phyloP scores from a whole-genome alignment of 2,888 invertebrate genomes.

The Drosophila sordidula region DNA sequence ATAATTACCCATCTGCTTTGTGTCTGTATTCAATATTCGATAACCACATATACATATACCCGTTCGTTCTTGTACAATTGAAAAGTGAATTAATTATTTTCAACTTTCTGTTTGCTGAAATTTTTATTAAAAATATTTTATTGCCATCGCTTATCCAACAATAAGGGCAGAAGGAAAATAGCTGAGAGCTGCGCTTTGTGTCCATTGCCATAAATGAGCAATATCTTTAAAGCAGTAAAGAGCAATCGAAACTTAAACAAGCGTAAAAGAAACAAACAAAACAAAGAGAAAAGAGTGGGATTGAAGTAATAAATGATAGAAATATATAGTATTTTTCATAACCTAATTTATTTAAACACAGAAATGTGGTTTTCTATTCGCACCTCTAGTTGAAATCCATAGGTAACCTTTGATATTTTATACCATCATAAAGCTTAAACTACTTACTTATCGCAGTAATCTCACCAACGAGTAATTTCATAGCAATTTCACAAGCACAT shows the following conservation, averaged over 20 bases:
- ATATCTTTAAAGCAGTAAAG: conserved; percentile 22
- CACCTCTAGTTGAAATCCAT: neutral
- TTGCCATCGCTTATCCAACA: conserved; percentile 20
- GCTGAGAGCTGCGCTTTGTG: conserved; percentile 16
- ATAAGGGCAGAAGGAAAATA: conserved; percentile 20
- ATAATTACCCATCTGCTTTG: too few relatives aligned
- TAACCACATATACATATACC: too few relatives aligned
- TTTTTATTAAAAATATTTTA: conserved; percentile 55
- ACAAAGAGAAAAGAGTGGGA: neutral
- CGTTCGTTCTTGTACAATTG: neutral
- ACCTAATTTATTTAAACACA: too few relatives aligned
- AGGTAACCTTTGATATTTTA: conserved; percentile 1
- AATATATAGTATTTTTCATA: neutral
- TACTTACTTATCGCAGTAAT: conserved; percentile 31
- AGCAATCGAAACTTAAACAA: conserved; percentile 14
- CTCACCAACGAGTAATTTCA: conserved; percentile 45
- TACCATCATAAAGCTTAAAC: conserved; percentile 5
- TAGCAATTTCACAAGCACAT: conserved; percentile 54
- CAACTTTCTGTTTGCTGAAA: conserved; percentile 34
- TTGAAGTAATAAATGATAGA: neutral
- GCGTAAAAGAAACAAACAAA: neutral
- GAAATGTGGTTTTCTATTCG: neutral
- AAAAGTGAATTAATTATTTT: conserved; percentile 14
- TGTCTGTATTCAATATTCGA: too few relatives aligned
- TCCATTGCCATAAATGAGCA: conserved; percentile 44